Base-by-base conservation (phyloP, 2,888 invertebrate genomes). In the Microchrysa polita region DNA sequence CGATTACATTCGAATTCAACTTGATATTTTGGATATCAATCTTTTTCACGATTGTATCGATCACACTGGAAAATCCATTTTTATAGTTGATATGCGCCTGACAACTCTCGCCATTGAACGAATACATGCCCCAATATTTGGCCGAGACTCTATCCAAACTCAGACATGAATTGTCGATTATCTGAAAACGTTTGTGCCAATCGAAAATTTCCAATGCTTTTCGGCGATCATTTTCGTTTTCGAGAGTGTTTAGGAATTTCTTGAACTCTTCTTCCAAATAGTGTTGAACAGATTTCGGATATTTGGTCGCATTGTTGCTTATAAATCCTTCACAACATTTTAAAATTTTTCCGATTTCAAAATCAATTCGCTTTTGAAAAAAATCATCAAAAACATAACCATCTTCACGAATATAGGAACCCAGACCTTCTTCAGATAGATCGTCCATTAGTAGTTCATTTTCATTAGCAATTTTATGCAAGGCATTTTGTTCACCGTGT, bases 111-210 rank as follows among this genome's bases (percentile, higher is more conserved):
- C 86, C 86, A 77, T 84, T 76, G 76, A 84, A 85, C 52, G 81
- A 79, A 78, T 85, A 90, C 75, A 86, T 83, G 7, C 89, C 89
- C 89, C 88, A 90, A 74, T 85, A 82, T 79, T 86, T 87, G 0
- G 88, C 87, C 1, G 90, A 90, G 48, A 91, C 79, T 40, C 86
- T 82, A 44, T 87, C 82, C 61, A 91, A 80, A 73, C 82, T 81
- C 14, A 80, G 78, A 78, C 90, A 90, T 9, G 89, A 87, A 83
- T 91, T 91, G 79, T 91, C 91, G 60, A 90, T 88, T 12, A 86
- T 79, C 78, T 89, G 87, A 81, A 89, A 90, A 72, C 87, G 85
- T 59, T 87, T 79, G 77, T 88, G 87, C 90, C 91, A 91, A 79
- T 90, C 87, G 75, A 87, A 88, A 40, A 90, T 79, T 75, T 89